Evolutionary conservation across 2,888 invertebrate species (phyloP), one percentile per base, ranked within the genome.

Genomic region (Dendrolimus pini): DNA sequence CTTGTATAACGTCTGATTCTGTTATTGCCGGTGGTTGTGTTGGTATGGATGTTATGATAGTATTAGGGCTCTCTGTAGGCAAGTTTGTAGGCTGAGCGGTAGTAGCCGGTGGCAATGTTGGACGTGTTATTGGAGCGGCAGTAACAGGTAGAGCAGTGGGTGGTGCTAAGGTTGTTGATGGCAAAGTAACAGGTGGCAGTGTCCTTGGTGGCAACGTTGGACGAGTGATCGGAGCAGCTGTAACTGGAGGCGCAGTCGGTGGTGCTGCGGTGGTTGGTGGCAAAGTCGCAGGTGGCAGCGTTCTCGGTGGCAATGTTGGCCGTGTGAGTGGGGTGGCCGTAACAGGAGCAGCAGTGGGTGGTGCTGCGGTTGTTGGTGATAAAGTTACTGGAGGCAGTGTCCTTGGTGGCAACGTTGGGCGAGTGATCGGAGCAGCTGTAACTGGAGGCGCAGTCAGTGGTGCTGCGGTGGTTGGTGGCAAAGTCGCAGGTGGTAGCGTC

Each of bases 71-170:
- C 7, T 9, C 52, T 7, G 9, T 54, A 52, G 52, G 42, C 47
- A 42, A 14, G 53, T 55, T 47, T 13, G 54, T 52, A 1, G 47
- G 41, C 7, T 1, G 13, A 41, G 47, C 13, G 9, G 56, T 7
- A 18, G 41, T 18, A 10, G 13, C 9, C 7, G n/a, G 52, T 41
- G 60, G 52, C 54, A 55, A 18, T 13, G 30, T n/a, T 1, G 18
- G 10, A 7, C 41, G 42, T 53, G 54, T 42, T 8, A 9, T 53
- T 10, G 60, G 52, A 41, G n/a, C 30, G 54, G 59, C 8, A 42
- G 60, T 7, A 54, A 52, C 9, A 53, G 55, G 14, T 61, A 54
- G n/a, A 57, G 41, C 41, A 56, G 58, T 57, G 53, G 55, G 41
- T 56, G 41, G 13, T 41, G 47, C 13, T n/a, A 54, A 7, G 13